Evolutionary conservation across 2,888 invertebrate genomes (phyloP).

Genomic region (Diaphora mendica): DNA sequence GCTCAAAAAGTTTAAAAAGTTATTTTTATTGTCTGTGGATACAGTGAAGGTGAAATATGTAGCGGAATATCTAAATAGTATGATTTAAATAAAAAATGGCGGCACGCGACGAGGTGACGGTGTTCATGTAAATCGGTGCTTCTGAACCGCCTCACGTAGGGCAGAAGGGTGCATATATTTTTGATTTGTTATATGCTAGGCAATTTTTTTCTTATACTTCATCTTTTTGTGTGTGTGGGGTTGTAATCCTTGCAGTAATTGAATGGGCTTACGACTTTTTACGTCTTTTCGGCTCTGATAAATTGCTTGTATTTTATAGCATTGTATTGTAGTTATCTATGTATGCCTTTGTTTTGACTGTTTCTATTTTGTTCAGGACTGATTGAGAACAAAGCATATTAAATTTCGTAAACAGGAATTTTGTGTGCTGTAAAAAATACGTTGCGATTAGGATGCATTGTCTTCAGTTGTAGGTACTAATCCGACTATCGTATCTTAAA

Average conservation of each 20-base stretch:
- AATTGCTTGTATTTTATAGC: conserved; percentile 11
- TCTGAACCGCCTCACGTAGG: conserved; percentile 81
- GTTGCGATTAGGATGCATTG: too few species aligned
- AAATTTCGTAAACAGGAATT: neutral
- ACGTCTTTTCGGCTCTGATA: conserved; percentile 21
- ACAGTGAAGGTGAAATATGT: conserved; percentile 71
- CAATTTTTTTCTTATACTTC: conserved; percentile 77
- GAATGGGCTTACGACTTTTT: conserved; percentile 36
- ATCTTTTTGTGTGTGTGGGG: conserved; percentile 60
- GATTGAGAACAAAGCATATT: neutral
- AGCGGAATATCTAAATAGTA: conserved; percentile 81
- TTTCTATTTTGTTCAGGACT: neutral
- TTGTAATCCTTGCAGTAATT: conserved; percentile 47
- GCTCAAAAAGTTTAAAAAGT: conserved; percentile 63
- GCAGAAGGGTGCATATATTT: conserved; percentile 85
- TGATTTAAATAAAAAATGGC: conserved; percentile 85
- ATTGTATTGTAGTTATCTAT: neutral
- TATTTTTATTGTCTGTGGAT: conserved; percentile 61
- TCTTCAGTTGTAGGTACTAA: too few species aligned
- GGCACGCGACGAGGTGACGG: conserved; percentile 80
- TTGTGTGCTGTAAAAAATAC: too few species aligned
- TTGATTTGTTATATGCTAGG: conserved; percentile 83
- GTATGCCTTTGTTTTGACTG: neutral
- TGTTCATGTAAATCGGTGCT: conserved; percentile 78
- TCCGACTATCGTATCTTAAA: neutral